Evolutionary conservation across 2,113 vertebrate genomes (phyloP).

Genomic region (Lonchura striata): DNA sequence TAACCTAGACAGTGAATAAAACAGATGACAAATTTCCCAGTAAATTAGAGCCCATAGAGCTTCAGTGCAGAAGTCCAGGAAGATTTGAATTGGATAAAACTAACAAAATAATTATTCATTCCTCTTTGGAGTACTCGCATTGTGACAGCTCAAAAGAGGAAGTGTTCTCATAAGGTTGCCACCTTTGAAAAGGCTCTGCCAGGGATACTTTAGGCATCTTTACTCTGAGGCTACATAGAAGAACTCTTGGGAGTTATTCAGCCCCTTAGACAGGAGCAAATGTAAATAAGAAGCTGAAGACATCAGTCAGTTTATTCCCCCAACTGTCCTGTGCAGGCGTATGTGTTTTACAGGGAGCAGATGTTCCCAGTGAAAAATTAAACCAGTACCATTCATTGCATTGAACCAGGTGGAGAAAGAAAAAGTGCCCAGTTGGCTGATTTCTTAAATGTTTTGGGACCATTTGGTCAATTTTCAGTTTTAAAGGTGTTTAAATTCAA

Average conservation of each 20-base stretch:
- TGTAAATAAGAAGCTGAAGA: background rate
- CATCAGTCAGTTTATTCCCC: background rate
- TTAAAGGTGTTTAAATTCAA: background rate
- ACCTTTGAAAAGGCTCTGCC: background rate
- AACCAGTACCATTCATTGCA: background rate
- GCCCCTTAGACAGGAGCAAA: background rate
- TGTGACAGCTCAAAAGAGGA: background rate
- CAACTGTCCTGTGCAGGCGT: background rate
- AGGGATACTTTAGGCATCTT: background rate
- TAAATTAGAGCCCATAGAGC: background rate
- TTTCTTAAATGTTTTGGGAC: background rate
- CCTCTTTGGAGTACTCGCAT: background rate
- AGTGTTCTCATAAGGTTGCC: background rate
- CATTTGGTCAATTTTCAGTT: background rate
- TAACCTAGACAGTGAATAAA: background rate
- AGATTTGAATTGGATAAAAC: background rate
- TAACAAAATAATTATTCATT: background rate
- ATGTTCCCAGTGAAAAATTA: background rate
- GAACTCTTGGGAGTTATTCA: background rate
- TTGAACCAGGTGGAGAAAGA: background rate
- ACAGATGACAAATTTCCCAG: background rate
- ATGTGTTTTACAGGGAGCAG: background rate
- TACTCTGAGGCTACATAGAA: background rate
- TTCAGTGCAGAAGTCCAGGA: background rate
- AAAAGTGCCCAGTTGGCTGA: background rate